These are phyloP conservation scores for Neodiprion virginianus DNA, from an alignment of 1,140 invertebrate genomes.

Conservation along the genomic window DNA sequence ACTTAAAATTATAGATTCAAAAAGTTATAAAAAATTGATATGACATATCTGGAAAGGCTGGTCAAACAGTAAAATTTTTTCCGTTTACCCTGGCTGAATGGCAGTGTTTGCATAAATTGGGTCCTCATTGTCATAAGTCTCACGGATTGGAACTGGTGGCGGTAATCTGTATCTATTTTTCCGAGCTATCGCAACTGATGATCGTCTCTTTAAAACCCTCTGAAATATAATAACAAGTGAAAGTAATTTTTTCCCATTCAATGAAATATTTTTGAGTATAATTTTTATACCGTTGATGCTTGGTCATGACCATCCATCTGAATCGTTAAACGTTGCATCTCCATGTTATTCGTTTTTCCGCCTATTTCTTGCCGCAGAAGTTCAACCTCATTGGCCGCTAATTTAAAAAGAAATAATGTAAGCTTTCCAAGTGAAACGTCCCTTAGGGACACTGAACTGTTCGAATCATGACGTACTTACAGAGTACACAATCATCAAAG, in stretches of 20 bases:
- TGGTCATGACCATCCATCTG: not conserved
- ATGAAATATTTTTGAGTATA: not conserved
- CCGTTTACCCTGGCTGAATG: not conserved
- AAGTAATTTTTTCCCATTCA: not conserved
- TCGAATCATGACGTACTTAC: constrained; percentile 39
- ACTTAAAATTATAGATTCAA: not conserved
- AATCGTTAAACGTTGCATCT: too few relatives aligned
- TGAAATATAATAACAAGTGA: constrained; percentile 14
- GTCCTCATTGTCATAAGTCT: constrained; percentile 27
- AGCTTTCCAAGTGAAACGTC: too few relatives aligned
- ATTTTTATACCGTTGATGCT: not conserved
- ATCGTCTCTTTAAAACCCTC: constrained; percentile 30
- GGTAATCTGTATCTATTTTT: constrained; percentile 28
- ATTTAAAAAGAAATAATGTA: too few relatives aligned
- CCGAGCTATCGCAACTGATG: constrained; percentile 28
- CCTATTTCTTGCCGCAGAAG: too few relatives aligned
- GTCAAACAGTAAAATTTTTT: not conserved
- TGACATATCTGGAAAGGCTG: constrained; percentile 5
- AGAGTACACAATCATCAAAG: constrained; percentile 59
- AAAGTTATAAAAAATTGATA: not conserved
- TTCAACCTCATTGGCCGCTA: too few relatives aligned
- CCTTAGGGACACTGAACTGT: too few relatives aligned
- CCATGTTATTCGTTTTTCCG: too few relatives aligned
- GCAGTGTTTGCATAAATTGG: constrained; percentile 28
- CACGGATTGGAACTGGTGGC: constrained; percentile 18